A percentile compares a stretch with the other conserved stretches of the same genome.
Conservation (phyloP, 2,888 invertebrate species). For the Limenitis arthemis region DNA sequence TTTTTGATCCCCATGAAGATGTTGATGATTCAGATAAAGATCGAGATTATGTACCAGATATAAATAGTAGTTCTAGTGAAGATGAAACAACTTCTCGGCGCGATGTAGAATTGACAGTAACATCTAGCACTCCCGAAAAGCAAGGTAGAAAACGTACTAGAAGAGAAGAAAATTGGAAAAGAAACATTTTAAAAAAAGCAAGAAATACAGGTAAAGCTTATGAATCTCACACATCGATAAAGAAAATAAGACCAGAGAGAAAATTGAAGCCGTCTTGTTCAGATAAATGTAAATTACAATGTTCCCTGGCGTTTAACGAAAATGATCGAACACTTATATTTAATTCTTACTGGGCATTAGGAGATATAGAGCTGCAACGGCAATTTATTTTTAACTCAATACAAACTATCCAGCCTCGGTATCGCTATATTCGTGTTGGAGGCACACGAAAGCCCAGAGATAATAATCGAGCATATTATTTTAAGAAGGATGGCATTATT, state of each 20-base stretch:
- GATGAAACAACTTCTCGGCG: no score
- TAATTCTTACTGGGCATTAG: constrained; percentile 14
- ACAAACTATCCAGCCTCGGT: constrained; percentile 8
- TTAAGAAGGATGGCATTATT: constrained; percentile 13
- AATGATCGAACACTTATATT: constrained; percentile 9
- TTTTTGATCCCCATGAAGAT: no score
- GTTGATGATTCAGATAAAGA: no score
- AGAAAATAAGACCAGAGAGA: constrained; percentile 12
- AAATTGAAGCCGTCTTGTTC: constrained; percentile 11
- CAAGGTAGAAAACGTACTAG: constrained; percentile 10
- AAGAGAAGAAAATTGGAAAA: constrained; percentile 14
- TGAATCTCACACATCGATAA: constrained; percentile 10
- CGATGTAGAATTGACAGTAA: no score
- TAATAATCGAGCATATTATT: constrained; percentile 13
- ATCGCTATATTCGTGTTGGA: constrained; percentile 4
- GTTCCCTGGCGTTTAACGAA: constrained; percentile 9
- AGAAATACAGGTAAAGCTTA: constrained; percentile 12
- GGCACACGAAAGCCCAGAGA: not conserved
- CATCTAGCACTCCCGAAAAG: not conserved
- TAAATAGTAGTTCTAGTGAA: no score
- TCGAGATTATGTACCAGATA: no score
- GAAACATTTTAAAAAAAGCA: constrained; percentile 11
- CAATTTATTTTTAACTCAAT: constrained; percentile 5
- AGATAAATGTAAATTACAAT: constrained; percentile 16
- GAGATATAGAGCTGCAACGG: constrained; percentile 10